Base-by-base conservation (phyloP, 1,140 invertebrate genomes). In the Trachymyrmex cornetzi region DNA sequence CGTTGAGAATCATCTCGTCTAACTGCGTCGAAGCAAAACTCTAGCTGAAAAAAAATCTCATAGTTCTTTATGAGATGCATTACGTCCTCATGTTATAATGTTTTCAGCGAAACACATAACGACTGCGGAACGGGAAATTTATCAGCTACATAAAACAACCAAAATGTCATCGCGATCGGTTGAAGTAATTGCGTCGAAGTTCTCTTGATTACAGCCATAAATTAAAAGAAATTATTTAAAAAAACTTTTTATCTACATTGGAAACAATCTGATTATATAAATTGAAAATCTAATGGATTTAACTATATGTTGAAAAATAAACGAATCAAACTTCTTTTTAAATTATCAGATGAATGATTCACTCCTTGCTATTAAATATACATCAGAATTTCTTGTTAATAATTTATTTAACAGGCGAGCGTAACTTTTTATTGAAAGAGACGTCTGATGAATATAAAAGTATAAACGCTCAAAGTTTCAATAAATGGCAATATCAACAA, bases 61-160 rank as follows among this genome's bases (percentile, higher is more conserved):
- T 57, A 34, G 9, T 71, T 81, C 22, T 81, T 81, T 81, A 81
- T 12, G 77, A 24, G 74, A 59, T 16, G 9, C 22, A 71, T 81
- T 81, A n/a, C n/a, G 3, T 16, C 63, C 3, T 79, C 44, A 11
- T 38, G 69, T 72, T 5, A 74, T 84, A 44, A 48, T 27, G 48
- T 50, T 80, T 69, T 80, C 63, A 66, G 34, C 22, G 38, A 44
- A 19, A 63, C 22, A n/a, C 22, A n/a, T 81, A 71, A 81, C 44
- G 64, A 11, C 30, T 19, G 77, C 22, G 48, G 38, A 57, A 69
- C 14, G 22, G 27, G 14, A 57, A 71, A 82, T 87, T 87, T 87
- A 82, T 72, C 77, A 71, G 16, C 66, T 48, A 19, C 48, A 64
- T 80, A 69, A 61, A 64, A 64, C 71, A 24, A 53, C 19, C 50